phyloP scores from a whole-genome alignment of 2,113 vertebrate species.

The Gadus macrocephalus region DNA sequence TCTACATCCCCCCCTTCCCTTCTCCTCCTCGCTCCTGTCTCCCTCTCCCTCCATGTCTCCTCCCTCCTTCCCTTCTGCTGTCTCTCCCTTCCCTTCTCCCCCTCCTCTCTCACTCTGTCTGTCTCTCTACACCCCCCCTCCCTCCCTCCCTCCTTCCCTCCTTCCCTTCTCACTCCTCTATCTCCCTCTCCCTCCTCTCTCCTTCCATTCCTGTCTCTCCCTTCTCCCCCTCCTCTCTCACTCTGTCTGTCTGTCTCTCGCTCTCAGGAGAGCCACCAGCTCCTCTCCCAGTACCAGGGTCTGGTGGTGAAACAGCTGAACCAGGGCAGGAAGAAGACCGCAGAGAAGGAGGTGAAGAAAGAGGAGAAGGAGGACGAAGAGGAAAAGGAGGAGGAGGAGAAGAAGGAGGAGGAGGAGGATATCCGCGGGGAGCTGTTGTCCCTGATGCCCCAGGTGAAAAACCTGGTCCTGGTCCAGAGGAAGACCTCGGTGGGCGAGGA shows the following conservation, averaged over 20 bases:
- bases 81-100: too few species aligned
- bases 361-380: conserved; percentile 35
- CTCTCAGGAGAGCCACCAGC: conserved; percentile 84
- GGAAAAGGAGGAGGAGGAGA: conserved; percentile 48
- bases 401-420: conserved; percentile 62
- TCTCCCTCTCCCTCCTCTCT: too few species aligned
- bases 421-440: conserved; percentile 78
- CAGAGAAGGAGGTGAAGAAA: neutral
- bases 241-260: neutral
- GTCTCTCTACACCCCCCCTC: too few species aligned
- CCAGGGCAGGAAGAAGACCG: conserved; percentile 72
- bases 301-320: conserved; percentile 90
- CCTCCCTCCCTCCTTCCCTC: too few species aligned
- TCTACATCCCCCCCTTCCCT: too few species aligned
- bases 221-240: neutral
- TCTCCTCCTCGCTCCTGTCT: too few species aligned
- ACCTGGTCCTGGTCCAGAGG: conserved; percentile 81
- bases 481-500: conserved; percentile 83
- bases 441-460: conserved; percentile 80
- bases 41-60: too few species aligned
- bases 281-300: conserved; percentile 82
- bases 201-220: too few species aligned
- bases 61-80: too few species aligned
- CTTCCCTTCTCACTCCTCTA: too few species aligned
- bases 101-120: too few species aligned